Evolutionary conservation across 2,113 vertebrate species (phyloP), one percentile per base, ranked within the genome.

Genomic region (Carassius gibelio): DNA sequence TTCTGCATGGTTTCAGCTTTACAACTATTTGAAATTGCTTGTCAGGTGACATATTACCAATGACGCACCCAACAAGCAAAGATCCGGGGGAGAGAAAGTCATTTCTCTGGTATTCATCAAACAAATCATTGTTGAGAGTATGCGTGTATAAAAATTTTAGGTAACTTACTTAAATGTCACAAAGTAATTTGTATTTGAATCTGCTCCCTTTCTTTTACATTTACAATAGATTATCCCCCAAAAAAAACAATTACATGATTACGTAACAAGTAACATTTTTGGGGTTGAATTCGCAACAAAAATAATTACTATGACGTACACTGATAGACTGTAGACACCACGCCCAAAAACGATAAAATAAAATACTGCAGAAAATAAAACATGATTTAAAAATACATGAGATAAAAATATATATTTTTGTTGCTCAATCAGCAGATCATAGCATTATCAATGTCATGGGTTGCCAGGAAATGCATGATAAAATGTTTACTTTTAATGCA

Each of bases 101-200:
- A 50, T 50, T 66, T 81, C 45, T 82, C 45, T 82, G 64, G 45
- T 5, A 82, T 55, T 82, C 66, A 82, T 71, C 42, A 72, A 72
- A 57, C 81, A 82, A 72, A 82, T 82, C 64, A 72, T 50, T 55
- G 9, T 17, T 50, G 45, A 82, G 62, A 34, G 19, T 3, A 6
- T 3, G 1, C 15, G 4, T 19, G 48, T 34, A 55, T 10, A 38
- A 38, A 55, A 36, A 21, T n/a, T 23, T 52, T 76, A 55, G 15
- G 14, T 52, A 19, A 15, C 10, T 76, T 36, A 36, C 26, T 76
- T 76, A 3, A 34, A 55, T 76, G 48, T 55, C 50, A 76, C 26
- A 68, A 26, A 0, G 42, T 30, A 14, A 7, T 55, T 21, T 64
- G 62, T 34, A 69, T 42, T 61, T 38, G 5, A 38, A 59, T 52